phyloP scores from a whole-genome alignment of 2,888 invertebrate genomes.

The Boloria selene region DNA sequence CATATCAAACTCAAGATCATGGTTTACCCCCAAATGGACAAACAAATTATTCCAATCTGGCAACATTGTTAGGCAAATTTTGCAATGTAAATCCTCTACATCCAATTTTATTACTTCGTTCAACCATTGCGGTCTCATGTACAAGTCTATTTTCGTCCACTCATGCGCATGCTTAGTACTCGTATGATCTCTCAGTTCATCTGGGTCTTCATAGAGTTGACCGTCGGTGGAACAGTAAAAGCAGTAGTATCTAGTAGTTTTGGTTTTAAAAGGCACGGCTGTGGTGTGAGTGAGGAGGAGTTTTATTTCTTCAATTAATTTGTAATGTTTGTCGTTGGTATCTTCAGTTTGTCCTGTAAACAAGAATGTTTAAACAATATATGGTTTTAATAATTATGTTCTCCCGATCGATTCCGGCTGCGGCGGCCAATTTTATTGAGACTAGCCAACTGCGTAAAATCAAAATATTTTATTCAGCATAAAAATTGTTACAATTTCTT shows the following conservation, averaged over 20 bases:
- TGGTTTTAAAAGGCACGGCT: slow-evolving; percentile 59
- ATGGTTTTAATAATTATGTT: no score
- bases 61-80: slow-evolving; percentile 46
- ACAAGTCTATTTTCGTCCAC: slow-evolving; percentile 48
- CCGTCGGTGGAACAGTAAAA: slow-evolving; percentile 55
- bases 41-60: slow-evolving; percentile 59
- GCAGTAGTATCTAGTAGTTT: slow-evolving; percentile 51
- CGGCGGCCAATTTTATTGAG: no score
- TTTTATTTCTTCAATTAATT: slow-evolving; percentile 55
- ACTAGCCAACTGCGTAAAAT: no score
- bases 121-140: slow-evolving; percentile 54
- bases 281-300: slow-evolving; percentile 56
- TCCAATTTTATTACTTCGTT: slow-evolving; percentile 64
- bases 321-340: slow-evolving; percentile 38
- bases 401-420: no score
- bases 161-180: slow-evolving; percentile 47
- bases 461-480: no score
- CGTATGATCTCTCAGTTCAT: slow-evolving; percentile 54
- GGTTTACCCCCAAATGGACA: slow-evolving; percentile 52
- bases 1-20: slow-evolving; percentile 50
- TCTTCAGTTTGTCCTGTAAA: slow-evolving; percentile 27
- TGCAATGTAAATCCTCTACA: slow-evolving; percentile 54
- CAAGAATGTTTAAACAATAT: not conserved
- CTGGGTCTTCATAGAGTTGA: slow-evolving; percentile 49
- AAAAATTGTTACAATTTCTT: no score